Conservation (phyloP, 2,113 vertebrate species). For the Carassius gibelio region DNA sequence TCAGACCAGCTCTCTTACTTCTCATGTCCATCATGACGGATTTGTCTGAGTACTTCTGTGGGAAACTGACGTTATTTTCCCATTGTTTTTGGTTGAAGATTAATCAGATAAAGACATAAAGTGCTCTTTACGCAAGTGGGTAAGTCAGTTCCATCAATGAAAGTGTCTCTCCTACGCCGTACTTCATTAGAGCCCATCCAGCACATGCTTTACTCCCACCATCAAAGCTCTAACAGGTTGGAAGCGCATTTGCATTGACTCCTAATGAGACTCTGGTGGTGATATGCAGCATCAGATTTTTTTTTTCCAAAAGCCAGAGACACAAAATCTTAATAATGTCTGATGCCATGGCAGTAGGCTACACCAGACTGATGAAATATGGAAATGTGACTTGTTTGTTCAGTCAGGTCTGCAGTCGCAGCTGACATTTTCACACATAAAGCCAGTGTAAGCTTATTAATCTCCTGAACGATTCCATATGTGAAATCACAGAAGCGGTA, state of each 20-base stretch:
- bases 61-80: conserved; percentile 13
- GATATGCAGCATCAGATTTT: conserved; percentile 42
- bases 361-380: conserved; percentile 58
- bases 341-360: conserved; percentile 42
- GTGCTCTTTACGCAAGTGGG: conserved; percentile 23
- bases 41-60: conserved; percentile 16
- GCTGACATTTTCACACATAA: conserved; percentile 54
- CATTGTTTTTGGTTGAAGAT: background rate
- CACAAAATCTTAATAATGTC: conserved; percentile 59
- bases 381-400: conserved; percentile 56
- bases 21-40: background rate
- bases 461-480: conserved; percentile 45
- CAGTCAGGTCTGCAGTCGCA: conserved; percentile 38
- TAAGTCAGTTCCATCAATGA: conserved; percentile 29
- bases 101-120: conserved; percentile 45
- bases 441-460: conserved; percentile 52
- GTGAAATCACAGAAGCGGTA: conserved; percentile 33
- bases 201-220: conserved; percentile 24
- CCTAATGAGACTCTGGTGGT: conserved; percentile 41
- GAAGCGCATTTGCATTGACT: conserved; percentile 51
- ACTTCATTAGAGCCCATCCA: conserved; percentile 36
- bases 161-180: conserved; percentile 33
- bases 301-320: conserved; percentile 47
- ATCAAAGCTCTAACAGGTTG: conserved; percentile 40
- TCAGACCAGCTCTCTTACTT: background rate